Conservation (phyloP, 2,888 invertebrate genomes). For the Malacosoma neustria region DNA sequence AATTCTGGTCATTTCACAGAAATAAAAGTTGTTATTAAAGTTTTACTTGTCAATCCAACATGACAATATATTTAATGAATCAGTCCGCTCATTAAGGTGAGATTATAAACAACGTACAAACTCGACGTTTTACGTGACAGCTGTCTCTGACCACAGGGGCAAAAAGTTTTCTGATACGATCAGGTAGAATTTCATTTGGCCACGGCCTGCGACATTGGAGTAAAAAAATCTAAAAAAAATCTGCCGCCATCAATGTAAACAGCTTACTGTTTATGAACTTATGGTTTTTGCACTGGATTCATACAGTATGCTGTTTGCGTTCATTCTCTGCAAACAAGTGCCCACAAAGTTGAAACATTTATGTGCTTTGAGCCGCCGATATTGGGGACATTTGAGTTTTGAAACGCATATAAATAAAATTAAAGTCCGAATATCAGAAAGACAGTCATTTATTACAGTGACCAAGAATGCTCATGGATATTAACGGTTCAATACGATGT, state of each 20-base stretch:
- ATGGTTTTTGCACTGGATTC: constrained; percentile 31
- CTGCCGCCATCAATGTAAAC: constrained; percentile 48
- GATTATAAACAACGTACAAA: constrained; percentile 53
- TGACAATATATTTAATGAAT: constrained; percentile 11
- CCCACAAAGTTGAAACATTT: constrained; percentile 19
- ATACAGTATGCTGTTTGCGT: constrained; percentile 28
- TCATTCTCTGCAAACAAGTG: constrained; percentile 31
- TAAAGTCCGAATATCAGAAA: constrained; percentile 28
- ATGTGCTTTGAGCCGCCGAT: constrained; percentile 33
- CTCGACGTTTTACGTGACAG: constrained; percentile 52
- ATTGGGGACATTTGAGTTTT: constrained; percentile 27
- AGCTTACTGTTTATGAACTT: constrained; percentile 49
- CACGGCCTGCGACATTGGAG: constrained; percentile 35
- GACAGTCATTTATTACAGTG: constrained; percentile 20
- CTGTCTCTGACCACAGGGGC: constrained; percentile 67
- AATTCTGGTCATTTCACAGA: too few relatives aligned
- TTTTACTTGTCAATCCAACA: not conserved
- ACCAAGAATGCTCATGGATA: constrained; percentile 22
- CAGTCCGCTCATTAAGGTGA: constrained; percentile 24
- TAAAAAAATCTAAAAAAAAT: constrained; percentile 43
- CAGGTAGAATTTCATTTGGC: constrained; percentile 69
- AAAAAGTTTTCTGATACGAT: constrained; percentile 67
- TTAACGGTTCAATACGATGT: constrained; percentile 22
- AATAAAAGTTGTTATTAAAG: not conserved
- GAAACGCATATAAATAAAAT: constrained; percentile 41